Percentiles rank a stretch among this genome's conserved stretches.
phyloP scores from a whole-genome alignment of 35 echinoderm and acorn worm species.

The Strongylocentrotus purpuratus region DNA sequence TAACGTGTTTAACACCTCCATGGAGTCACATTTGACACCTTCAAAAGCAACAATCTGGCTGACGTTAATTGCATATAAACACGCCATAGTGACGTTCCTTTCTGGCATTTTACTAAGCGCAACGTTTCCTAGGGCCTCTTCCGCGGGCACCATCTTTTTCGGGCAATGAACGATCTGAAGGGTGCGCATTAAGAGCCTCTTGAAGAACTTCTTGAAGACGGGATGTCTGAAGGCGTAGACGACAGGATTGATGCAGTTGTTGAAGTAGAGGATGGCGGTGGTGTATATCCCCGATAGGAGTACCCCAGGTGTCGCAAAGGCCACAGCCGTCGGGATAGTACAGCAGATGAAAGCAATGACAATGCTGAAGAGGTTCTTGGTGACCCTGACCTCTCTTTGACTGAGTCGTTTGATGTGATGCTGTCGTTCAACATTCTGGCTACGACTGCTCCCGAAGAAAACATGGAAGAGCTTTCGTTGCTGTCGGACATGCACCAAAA shows the following conservation, averaged over 20 bases:
- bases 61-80: conserved; percentile 7
- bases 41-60: background rate
- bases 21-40: background rate
- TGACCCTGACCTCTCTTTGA: background rate
- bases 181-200: background rate
- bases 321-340: background rate
- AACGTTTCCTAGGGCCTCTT: background rate
- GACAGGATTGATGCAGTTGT: conserved; percentile 47
- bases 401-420: conserved; percentile 11
- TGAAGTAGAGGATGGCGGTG: conserved; percentile 28
- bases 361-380: conserved; percentile 29
- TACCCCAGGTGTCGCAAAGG: conserved; percentile 14
- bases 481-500: background rate
- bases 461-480: background rate
- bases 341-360: conserved; percentile 28
- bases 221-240: conserved; percentile 46
- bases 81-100: background rate
- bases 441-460: background rate
- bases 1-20: background rate
- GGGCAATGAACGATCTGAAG: background rate
- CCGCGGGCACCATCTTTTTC: background rate
- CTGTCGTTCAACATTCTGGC: background rate
- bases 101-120: background rate
- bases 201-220: conserved; percentile 28
- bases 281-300: conserved; percentile 11